A percentile compares a stretch with the other conserved stretches of the same genome.
Conservation (phyloP, 2,797 vertebrate genomes). For the Cichlasoma orientale region DNA sequence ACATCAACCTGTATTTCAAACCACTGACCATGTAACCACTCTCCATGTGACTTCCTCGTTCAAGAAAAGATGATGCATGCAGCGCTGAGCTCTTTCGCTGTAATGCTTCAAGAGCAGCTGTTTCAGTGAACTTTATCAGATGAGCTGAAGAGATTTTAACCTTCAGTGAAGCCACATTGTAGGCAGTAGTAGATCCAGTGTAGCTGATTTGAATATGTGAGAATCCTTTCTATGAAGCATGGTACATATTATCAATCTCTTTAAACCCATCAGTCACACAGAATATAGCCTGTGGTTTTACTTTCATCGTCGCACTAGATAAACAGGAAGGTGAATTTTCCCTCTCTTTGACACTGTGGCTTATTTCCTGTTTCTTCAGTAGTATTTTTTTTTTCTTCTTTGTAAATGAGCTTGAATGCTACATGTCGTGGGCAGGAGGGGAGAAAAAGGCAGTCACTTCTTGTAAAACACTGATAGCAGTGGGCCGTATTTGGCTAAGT, state of each 20-base stretch:
- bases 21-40: background rate
- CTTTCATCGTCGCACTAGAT: conserved; percentile 68
- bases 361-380: conserved; percentile 83
- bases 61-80: background rate
- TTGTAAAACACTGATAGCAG: conserved; percentile 72
- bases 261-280: conserved; percentile 41
- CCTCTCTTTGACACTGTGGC: conserved; percentile 76
- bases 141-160: conserved; percentile 16
- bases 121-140: conserved; percentile 55
- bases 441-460: conserved; percentile 72
- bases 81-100: background rate
- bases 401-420: conserved; percentile 63
- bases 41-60: conserved; percentile 19
- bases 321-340: conserved; percentile 84
- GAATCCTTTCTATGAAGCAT: conserved; percentile 9
- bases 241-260: conserved; percentile 18
- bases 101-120: conserved; percentile 11
- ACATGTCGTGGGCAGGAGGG: conserved; percentile 71
- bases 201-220: conserved; percentile 16
- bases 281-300: conserved; percentile 61
- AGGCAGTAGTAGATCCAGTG: conserved; percentile 22
- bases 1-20: background rate
- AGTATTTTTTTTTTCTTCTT: conserved; percentile 70
- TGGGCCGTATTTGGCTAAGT: conserved; percentile 79
- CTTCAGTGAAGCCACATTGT: conserved; percentile 35